These are phyloP conservation scores for Rhinichthys osculus DNA, from an alignment of 2,797 vertebrate species.

Conservation along the genomic window DNA sequence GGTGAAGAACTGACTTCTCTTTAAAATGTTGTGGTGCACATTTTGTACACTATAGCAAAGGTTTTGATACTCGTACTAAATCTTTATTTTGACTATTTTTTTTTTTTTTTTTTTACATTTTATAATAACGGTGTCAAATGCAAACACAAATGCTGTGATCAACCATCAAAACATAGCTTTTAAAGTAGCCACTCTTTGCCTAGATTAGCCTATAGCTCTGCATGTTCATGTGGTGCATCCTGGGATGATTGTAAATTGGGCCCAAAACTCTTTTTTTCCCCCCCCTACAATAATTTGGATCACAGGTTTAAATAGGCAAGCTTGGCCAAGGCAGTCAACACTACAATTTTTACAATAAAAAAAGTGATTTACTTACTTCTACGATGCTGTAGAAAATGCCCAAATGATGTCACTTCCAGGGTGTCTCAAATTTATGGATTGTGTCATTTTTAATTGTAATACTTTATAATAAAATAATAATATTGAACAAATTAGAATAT, in stretches of 20 bases:
- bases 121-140: neutral
- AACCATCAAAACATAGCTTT: neutral
- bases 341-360: neutral
- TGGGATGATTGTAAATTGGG: neutral
- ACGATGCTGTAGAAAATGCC: neutral
- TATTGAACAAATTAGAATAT: neutral
- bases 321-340: neutral
- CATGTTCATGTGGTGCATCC: neutral
- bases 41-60: too few species aligned
- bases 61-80: neutral
- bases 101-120: neutral
- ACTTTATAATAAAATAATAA: neutral
- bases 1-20: constrained; percentile 19
- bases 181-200: neutral
- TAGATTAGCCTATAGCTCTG: neutral
- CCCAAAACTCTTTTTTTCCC: neutral
- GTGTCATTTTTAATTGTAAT: neutral
- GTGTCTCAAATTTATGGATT: neutral
- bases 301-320: neutral
- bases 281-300: neutral
- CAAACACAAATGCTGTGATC: neutral
- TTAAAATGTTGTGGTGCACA: neutral
- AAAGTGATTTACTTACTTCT: neutral
- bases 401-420: neutral
- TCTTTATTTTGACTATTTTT: neutral